Evolutionary conservation across 2,797 vertebrate species (phyloP), one percentile per base, ranked within the genome.

Genomic region (Danio tinwini): DNA sequence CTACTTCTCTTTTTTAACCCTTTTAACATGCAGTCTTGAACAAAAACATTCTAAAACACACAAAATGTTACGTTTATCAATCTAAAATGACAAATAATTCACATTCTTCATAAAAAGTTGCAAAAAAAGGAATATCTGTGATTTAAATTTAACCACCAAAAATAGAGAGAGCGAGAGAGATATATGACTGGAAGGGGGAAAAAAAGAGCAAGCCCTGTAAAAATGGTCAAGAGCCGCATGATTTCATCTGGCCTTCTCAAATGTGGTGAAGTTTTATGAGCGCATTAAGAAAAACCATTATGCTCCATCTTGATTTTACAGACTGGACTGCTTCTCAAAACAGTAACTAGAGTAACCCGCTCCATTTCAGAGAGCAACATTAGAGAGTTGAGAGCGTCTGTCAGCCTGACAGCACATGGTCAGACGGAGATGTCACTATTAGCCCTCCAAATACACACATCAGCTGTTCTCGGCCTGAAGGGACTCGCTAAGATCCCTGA

Each of bases 401-500:
- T 82, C 55, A 78, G 37, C 19, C 61, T 40, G 58, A 56, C 78
- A 65, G 73, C 74, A 74, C 73, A 74, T 52, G 73, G 62, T 45
- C 40, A 29, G 52, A 71, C 39, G 12, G 70, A 68, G 69, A 47
- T n/a, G 56, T 69, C 55, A 69, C 84, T 19, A 10, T 19, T 64
- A 77, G 75, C 53, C 72, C 45, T 55, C 72, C 55, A 67, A 67
- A 81, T 71, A 78, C 81, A 81, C 63, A 61, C 62, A 62, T 73
- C 78, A 83, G 82, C 84, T 81, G 84, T 73, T 82, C 45, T 53
- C 19, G 74, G 59, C 73, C 77, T 71, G 45, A 59, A 4, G 76
- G 76, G 65, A 70, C 52, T 39, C 16, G 7, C n/a, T 61, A n/a
- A 78, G 29, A 62, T 62, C 39, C 37, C 47, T 53, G 56, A 52